phyloP scores from a whole-genome alignment of 1,140 invertebrate species.

The Conus betulinus region DNA sequence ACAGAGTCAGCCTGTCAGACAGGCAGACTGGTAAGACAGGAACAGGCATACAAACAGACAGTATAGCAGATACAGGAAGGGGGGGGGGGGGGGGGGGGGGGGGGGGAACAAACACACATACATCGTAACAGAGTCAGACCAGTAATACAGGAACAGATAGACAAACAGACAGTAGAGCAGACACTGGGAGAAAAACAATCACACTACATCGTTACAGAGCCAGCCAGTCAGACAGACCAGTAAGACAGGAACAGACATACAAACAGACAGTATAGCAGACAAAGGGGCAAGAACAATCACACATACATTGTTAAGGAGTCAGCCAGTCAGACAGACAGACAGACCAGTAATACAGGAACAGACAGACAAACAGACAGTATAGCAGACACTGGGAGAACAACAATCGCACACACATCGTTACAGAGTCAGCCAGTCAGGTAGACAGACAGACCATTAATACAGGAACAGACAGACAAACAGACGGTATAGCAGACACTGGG shows the following conservation, averaged over 20 bases:
- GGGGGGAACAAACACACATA: not conserved
- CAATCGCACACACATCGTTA: not conserved
- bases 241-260: no score
- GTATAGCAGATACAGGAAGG: not conserved
- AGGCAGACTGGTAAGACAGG: not conserved
- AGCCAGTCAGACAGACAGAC: not conserved
- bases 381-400: not conserved
- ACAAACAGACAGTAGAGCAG: no score
- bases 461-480: not conserved
- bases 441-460: not conserved
- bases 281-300: no score
- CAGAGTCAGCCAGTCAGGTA: not conserved
- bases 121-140: not conserved
- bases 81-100: not conserved
- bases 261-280: no score
- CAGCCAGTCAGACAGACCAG: no score
- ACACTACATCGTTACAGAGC: not conserved
- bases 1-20: not conserved
- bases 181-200: not conserved
- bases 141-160: not conserved
- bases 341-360: not conserved
- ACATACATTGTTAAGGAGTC: not conserved
- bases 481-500: no score
- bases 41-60: not conserved
- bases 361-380: not conserved